These are phyloP conservation scores for Mythimna loreyi DNA, from an alignment of 2,888 invertebrate genomes.

Conservation along the genomic window DNA sequence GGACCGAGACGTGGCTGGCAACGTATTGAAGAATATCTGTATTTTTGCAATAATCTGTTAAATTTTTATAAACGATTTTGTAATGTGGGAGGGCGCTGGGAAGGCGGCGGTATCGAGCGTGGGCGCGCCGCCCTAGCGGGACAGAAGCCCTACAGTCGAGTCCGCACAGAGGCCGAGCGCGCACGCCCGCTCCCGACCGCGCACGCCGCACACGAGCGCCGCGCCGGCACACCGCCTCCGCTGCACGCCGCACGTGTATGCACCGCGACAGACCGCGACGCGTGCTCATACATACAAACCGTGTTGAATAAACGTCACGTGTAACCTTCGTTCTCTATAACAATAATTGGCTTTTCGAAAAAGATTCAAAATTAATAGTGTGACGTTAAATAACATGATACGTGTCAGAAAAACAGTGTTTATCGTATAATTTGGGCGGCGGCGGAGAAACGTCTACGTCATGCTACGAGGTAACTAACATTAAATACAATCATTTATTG, in stretches of 20 bases:
- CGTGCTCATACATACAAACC: constrained; percentile 47
- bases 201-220: constrained; percentile 57
- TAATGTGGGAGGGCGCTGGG: constrained; percentile 88
- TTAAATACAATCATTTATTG: constrained; percentile 40
- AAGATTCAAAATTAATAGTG: constrained; percentile 75
- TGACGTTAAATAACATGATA: constrained; percentile 81
- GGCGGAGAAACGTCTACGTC: constrained; percentile 81
- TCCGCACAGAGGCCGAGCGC: constrained; percentile 79
- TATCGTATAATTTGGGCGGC: constrained; percentile 82
- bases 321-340: constrained; percentile 57
- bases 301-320: constrained; percentile 55
- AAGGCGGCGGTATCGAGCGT: constrained; percentile 89
- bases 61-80: constrained; percentile 84
- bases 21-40: constrained; percentile 51
- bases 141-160: constrained; percentile 87
- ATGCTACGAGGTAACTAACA: constrained; percentile 85
- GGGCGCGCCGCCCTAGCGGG: constrained; percentile 88
- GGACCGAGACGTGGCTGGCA: constrained; percentile 38
- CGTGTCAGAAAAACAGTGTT: constrained; percentile 84
- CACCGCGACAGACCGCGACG: constrained; percentile 50
- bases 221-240: constrained; percentile 58
- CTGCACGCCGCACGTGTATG: constrained; percentile 68
- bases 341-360: constrained; percentile 63
- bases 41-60: constrained; percentile 77
- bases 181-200: constrained; percentile 73